Evolutionary conservation across 2,888 invertebrate genomes (phyloP), one percentile per base, ranked within the genome.

Genomic region (Standfussiana lucernea): DNA sequence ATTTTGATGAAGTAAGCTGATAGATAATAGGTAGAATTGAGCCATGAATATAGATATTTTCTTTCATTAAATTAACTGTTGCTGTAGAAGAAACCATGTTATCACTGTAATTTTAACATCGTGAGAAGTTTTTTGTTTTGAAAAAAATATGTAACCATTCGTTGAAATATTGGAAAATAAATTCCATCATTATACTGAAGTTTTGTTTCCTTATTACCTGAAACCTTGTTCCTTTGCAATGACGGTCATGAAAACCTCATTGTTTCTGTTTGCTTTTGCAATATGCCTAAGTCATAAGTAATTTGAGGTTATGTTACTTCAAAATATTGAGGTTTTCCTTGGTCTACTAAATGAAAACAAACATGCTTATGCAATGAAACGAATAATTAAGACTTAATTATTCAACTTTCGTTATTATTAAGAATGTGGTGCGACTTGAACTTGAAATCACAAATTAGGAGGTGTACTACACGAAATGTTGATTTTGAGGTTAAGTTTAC

Each of bases 101-200:
- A 92, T 92, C 91, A 92, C 91, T 93, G 91, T 93, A 92, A 93
- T 92, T 92, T 93, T 92, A 93, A 93, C 92, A 92, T 92, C 91
- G 92, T 93, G 93, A 93, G 86, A 92, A 90, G 90, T 92, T 91
- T 92, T 91, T 92, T 91, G 90, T 92, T 91, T 92, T 90, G 90
- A 91, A 90, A 92, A 80, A 91, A 93, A 91, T n/a, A n/a, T 95
- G 94, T 96, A 95, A 95, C 93, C 93, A 92, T 93, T 94, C 93
- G 94, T 94, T 93, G 93, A 94, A 92, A 91, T 85, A 90, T 94
- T 94, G 94, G 94, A 93, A 94, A 96, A 95, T 95, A 96, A 96
- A 96, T 94, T 95, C 94, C 95, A 94, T 94, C 94, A 93, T 92
- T 92, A 93, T 93, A 93, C 90, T 89, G 89, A 92, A 88, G 74